Evolutionary conservation across 2,113 vertebrate species (phyloP), one percentile per base, ranked within the genome.

Genomic region (Artemisiospiza belli): DNA sequence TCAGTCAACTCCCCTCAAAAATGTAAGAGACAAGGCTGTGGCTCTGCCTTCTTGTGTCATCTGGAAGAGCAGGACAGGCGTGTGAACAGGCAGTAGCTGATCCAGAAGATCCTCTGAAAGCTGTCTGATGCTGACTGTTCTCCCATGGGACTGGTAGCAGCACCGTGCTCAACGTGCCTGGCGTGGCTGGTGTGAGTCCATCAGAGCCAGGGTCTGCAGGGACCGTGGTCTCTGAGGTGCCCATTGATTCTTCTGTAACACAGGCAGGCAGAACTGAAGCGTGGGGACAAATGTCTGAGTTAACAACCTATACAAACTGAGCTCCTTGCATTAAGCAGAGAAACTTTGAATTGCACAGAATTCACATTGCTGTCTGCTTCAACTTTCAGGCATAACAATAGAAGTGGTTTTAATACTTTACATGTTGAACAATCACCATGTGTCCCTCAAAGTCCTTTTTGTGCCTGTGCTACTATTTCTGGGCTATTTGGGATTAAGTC

Each of bases 111-210:
- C 37, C 64, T 47, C 77, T 70, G 74, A 78, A 67, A 89, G 31
- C 31, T 66, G 14, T 18, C 25, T 91, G 73, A 21, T 11, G 18
- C 21, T 44, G 33, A 2, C 14, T 47, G 51, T 24, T 89, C 37
- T 68, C 52, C 52, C 18, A 4, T 6, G 74, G 85, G 43, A 19
- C 52, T 2, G 1, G 15, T 11, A 25, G 19, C 54, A 43, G 37
- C 44, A 21, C 18, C 0, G 6, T 54, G 35, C 52, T 76, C 35
- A 14, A 5, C 17, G 6, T 0, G 2, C 28, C 33, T 0, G 0
- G 2, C 0, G 2, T 44, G 74, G 10, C 41, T 75, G 41, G 6
- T 3, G 0, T 37, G 41, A 66, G 15, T 73, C 51, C 78, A 15
- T 28, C 14, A 46, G n/a, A 52, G 31, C 46, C 66, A n/a, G 25